Base-by-base conservation (phyloP, 1,140 invertebrate genomes). In the Camponotus floridanus region DNA sequence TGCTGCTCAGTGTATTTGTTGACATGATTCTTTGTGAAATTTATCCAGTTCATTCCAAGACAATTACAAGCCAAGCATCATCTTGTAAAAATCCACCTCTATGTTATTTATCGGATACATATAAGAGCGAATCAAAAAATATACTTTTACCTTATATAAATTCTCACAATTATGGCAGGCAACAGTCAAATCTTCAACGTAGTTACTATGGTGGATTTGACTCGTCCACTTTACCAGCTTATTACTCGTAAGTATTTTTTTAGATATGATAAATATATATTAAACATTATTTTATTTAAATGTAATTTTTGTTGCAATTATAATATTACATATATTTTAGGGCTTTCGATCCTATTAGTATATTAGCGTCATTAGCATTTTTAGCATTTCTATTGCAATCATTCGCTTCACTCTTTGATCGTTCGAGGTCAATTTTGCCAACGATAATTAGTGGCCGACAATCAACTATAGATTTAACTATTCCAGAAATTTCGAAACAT, bases 301-400 rank as follows among this genome's bases (percentile, higher is more conserved):
- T 26, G 26, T 78, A 13, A n/a, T 6, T 3, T 2, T 18, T 18
- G 4, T 81, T 31, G 7, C 39, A 21, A 48, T 21, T 55, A 51
- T 51, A 9, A 74, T 51, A 31, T 76, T 13, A 51, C 31, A 36
- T 65, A 39, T 8, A 42, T 79, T 87, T 71, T 78, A 95, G 94
- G 55, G 89, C 92, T 67, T 94, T 95, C 64, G 95, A 95, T 87
- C 94, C 95, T 18, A 92, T 95, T 71, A 95, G 93, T 67, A 88
- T 95, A 15, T 81, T 95, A 36, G 94, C 95, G 26, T 94, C 94
- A 11, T 87, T 95, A n/a, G 94, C 95, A 39, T 95, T 95, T 85
- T 86, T 95, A 42, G 94, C 94, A 42, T 95, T 95, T 87, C 68
- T 95, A 13, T 68, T 95, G 9, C 95, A 95, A 86, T 95, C 94